Evolutionary conservation across 1,140 invertebrate species (phyloP).

Genomic region (Leptinotarsa undecemlineata): DNA sequence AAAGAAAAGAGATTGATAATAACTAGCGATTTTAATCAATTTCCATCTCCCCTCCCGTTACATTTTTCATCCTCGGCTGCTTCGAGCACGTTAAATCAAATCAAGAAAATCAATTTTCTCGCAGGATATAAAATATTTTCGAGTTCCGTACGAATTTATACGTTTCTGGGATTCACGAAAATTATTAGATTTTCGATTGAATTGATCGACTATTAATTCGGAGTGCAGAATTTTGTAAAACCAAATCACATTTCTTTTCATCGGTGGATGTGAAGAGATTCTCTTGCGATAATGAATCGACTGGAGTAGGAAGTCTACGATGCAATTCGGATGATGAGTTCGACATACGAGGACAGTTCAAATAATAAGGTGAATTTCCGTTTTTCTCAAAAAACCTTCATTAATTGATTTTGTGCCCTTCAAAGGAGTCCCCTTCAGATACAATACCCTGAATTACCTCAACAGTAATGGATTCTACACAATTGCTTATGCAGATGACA

Average conservation of each 20-base stretch:
- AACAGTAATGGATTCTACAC: too few species aligned
- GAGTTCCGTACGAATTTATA: constrained; percentile 28
- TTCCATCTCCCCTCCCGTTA: not conserved
- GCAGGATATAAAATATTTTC: constrained; percentile 24
- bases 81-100: not conserved
- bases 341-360: too few species aligned
- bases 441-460: too few species aligned
- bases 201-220: constrained; percentile 40
- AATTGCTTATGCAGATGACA: too few species aligned
- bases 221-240: constrained; percentile 35
- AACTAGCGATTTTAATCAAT: not conserved
- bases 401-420: too few species aligned
- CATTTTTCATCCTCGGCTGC: not conserved
- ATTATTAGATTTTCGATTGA: constrained; percentile 43
- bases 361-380: too few species aligned
- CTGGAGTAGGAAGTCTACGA: not conserved
- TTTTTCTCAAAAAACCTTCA: too few species aligned
- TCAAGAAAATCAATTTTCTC: constrained; percentile 20
- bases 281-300: not conserved
- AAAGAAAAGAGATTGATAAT: not conserved
- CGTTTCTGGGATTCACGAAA: constrained; percentile 34
- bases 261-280: not conserved
- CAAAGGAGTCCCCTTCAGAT: too few species aligned
- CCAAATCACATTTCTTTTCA: constrained; percentile 30
- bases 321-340: not conserved